Evolutionary conservation across 2,888 invertebrate genomes (phyloP).

Genomic region (Hypena proboscidalis): DNA sequence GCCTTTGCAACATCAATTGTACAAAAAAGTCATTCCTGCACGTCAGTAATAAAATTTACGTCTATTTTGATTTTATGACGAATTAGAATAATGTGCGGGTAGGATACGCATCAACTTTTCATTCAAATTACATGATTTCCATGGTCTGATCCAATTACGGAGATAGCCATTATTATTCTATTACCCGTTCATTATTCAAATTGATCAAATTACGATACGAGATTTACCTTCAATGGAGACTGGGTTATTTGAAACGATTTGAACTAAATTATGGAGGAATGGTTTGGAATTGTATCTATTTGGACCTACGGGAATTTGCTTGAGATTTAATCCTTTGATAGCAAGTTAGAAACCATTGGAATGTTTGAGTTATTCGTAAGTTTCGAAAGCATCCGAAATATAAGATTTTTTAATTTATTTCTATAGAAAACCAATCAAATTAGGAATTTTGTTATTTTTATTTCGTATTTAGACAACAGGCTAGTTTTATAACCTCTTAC

Average conservation of each 20-base stretch:
- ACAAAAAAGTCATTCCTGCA: too few relatives aligned
- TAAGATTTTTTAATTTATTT: too few relatives aligned
- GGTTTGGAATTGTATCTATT: constrained; percentile 25
- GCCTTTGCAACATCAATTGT: too few relatives aligned
- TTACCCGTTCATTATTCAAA: constrained; percentile 62
- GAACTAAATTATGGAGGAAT: constrained; percentile 30
- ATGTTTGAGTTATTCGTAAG: constrained; percentile 4
- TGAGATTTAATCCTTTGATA: neutral
- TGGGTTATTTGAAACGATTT: constrained; percentile 31
- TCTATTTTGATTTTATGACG: neutral
- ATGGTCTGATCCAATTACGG: constrained; percentile 51
- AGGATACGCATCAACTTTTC: constrained; percentile 14
- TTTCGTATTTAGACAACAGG: too few relatives aligned
- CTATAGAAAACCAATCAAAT: too few relatives aligned
- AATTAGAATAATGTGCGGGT: constrained; percentile 4
- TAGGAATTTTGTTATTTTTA: too few relatives aligned
- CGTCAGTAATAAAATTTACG: neutral
- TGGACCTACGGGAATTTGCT: constrained; percentile 13
- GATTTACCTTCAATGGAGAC: constrained; percentile 46
- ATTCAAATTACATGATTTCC: constrained; percentile 42
- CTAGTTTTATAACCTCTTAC: constrained; percentile 3
- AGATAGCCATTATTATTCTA: constrained; percentile 52
- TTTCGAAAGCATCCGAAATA: too few relatives aligned
- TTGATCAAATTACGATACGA: constrained; percentile 61
- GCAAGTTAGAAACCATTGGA: neutral